Conservation (phyloP, 2,797 vertebrate genomes). For the Scolopax bukidnonensis region DNA sequence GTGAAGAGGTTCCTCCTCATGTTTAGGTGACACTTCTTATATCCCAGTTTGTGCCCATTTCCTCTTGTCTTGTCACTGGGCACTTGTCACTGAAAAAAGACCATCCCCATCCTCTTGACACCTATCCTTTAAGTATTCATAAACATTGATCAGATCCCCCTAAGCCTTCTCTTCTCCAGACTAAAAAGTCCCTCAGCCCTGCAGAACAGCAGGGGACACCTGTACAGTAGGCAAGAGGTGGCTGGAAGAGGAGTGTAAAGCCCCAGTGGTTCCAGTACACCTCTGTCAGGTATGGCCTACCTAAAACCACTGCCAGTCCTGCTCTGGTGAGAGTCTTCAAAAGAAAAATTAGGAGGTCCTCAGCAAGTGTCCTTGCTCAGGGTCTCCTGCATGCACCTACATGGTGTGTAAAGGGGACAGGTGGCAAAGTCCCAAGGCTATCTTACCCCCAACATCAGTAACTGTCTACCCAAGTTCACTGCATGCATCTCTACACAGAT, state of each 20-base stretch:
- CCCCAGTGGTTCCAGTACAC: neutral
- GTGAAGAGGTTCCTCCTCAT: too few species aligned
- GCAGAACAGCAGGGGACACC: neutral
- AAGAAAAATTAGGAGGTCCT: neutral
- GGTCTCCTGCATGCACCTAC: neutral
- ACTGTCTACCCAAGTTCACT: neutral
- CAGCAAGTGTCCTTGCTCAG: neutral
- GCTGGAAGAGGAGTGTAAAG: neutral
- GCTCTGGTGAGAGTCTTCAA: neutral
- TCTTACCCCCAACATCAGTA: neutral
- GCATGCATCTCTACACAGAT: neutral
- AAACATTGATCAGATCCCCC: too few species aligned
- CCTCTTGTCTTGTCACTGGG: too few species aligned
- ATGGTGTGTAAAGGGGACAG: neutral
- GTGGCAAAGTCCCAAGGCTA: neutral
- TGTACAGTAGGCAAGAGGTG: neutral
- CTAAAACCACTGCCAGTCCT: neutral
- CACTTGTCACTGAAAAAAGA: too few species aligned
- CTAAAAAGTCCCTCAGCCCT: too few species aligned
- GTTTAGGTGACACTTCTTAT: too few species aligned
- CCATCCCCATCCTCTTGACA: too few species aligned
- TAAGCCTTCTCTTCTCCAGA: too few species aligned
- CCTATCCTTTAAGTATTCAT: too few species aligned
- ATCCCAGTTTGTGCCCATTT: too few species aligned
- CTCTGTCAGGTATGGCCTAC: neutral